Evolutionary conservation across 2,888 invertebrate species (phyloP).

Genomic region (Morpho achilles): DNA sequence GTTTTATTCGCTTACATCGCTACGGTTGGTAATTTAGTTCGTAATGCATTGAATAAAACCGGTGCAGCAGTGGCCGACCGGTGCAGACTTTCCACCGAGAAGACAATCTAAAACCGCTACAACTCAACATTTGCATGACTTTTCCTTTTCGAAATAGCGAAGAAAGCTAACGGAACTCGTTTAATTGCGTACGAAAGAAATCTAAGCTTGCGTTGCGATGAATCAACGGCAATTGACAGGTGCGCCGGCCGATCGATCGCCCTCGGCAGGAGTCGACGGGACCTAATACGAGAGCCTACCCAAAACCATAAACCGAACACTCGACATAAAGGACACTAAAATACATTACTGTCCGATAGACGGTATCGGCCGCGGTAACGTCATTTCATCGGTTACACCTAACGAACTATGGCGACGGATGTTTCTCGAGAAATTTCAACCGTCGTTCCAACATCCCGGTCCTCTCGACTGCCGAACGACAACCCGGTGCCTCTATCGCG

Average conservation of each 20-base stretch:
- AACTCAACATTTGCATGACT: not conserved
- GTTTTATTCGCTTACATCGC: not conserved
- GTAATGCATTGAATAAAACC: not conserved
- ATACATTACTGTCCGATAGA: not conserved
- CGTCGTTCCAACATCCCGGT: constrained; percentile 33
- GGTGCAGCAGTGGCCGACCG: not conserved
- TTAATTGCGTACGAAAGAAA: constrained; percentile 61
- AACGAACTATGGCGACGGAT: constrained; percentile 67
- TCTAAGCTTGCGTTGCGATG: constrained; percentile 53
- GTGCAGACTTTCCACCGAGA: constrained; percentile 1
- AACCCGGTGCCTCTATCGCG: constrained; percentile 27
- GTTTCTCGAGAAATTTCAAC: constrained; percentile 48
- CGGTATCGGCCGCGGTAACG: constrained; percentile 40
- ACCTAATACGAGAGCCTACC: constrained; percentile 27
- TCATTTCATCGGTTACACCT: constrained; percentile 65
- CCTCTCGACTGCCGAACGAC: constrained; percentile 32
- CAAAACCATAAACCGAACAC: not conserved
- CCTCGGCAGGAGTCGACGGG: constrained; percentile 53
- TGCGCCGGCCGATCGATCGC: constrained; percentile 74
- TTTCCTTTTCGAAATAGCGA: constrained; percentile 18
- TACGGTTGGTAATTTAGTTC: too few species aligned
- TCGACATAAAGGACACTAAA: not conserved
- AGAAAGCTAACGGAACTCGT: constrained; percentile 40
- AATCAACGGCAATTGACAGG: constrained; percentile 74
- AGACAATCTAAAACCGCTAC: constrained; percentile 5